Evolutionary conservation across 2,888 invertebrate genomes (phyloP), one percentile per base, ranked within the genome.

Genomic region (Incurvaria masculella): DNA sequence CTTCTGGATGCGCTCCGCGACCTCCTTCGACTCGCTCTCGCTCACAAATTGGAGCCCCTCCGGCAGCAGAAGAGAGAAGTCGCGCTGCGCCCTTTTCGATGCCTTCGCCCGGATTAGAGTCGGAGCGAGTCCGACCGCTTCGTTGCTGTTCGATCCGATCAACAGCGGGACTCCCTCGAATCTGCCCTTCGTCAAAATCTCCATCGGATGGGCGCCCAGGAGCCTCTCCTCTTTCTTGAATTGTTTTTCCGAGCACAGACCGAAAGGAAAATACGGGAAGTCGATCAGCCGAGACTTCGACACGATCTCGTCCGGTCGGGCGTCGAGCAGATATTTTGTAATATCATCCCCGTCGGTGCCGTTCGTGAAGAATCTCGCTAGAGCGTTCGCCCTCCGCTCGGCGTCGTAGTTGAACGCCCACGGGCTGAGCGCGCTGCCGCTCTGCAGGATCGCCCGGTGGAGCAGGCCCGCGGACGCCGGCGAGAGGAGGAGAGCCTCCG

Each of bases 391-490:
- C 52, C 75, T 57, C 21, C 63, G 61, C 47, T 57, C 60, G 4
- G 74, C 68, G 38, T 78, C 70, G 38, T 69, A 71, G 50, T 73
- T 72, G 48, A 72, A 74, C 17, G 69, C 62, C 72, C 68, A 74
- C 0, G 76, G 74, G 19, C 70, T 67, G 19, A 76, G 51, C 2
- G 66, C 54, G 23, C 65, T 72, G 4, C 76, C 78, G 51, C 78
- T 76, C 48, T 78, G 74, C 42, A 74, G 42, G 49, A 76, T 72
- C 0, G 59, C 69, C 1, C 75, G 76, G 33, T 75, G 69, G 49
- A 66, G 69, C 1, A 78, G 56, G 2, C 63, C 68, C 21, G 57
- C 52, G 0, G 65, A 62, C 61, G 64, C 65, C 1, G 64, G 58
- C 1, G 69, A 65, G 2, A 76, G 48, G 33, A 61, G 56, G 11